Evolutionary conservation across 2,797 vertebrate genomes (phyloP).

Genomic region (Spheniscus humboldti): DNA sequence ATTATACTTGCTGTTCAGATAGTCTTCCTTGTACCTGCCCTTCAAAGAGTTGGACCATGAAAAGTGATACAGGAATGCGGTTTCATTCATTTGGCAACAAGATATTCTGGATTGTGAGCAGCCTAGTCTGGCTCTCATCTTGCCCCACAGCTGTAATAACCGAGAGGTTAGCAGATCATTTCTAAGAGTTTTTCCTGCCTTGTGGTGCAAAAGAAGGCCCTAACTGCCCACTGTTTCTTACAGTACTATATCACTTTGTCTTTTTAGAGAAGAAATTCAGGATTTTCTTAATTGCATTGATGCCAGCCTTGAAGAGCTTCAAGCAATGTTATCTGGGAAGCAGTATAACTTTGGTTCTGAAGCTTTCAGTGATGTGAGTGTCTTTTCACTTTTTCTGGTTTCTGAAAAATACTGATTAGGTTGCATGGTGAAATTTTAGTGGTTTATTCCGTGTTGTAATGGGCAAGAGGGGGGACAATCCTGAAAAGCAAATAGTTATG

Average conservation of each 20-base stretch:
- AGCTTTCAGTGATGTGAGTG: conserved; percentile 36
- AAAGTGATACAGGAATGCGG: fast-evolving
- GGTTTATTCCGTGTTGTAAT: background rate
- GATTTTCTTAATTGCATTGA: conserved; percentile 68
- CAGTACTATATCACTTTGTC: background rate
- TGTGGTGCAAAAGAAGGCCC: background rate
- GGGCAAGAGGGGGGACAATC: background rate
- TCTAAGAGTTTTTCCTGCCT: background rate
- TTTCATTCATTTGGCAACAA: background rate
- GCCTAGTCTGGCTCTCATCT: background rate
- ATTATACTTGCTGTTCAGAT: background rate
- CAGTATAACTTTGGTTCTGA: conserved; percentile 44
- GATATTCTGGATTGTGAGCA: background rate
- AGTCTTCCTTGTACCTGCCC: background rate
- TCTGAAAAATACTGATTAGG: background rate
- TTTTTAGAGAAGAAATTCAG: conserved; percentile 62
- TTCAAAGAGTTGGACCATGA: background rate
- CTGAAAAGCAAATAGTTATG: background rate
- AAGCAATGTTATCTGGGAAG: conserved; percentile 60
- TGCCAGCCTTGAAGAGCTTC: conserved; percentile 62
- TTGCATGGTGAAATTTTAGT: background rate
- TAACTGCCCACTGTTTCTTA: background rate
- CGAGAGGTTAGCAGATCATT: background rate
- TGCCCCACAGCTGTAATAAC: background rate
- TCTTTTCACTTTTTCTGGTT: background rate